Evolutionary conservation across 2,113 vertebrate species (phyloP), one percentile per base, ranked within the genome.

Genomic region (Prunella himalayana): DNA sequence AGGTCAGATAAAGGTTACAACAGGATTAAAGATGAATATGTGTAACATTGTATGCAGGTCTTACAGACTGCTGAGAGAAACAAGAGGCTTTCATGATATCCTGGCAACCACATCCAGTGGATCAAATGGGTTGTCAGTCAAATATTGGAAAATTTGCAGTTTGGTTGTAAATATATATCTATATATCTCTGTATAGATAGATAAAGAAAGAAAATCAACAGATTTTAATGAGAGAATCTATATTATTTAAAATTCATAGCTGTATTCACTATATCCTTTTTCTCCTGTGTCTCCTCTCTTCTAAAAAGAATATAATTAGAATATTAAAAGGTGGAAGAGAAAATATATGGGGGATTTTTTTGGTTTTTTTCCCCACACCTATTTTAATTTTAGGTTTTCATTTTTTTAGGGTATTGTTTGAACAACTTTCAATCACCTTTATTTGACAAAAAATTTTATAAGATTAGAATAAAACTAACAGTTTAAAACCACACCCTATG

Each of bases 1-100:
- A 93, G 50, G 82, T 94, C 57, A 88, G 37, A 24, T 53, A 63
- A 53, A 93, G 80, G n/a, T 60, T 68, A n/a, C 20, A 54, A 19
- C 3, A 59, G 21, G 37, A 86, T 83, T 83, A 73, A 76, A 82
- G 60, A 50, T 17, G 37, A 77, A n/a, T 45, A 44, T 3, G 2
- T 16, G n/a, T 61, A 76, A 39, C 10, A 33, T 23, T 19, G 5
- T 50, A 13, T 33, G 47, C n/a, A 23, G 61, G 31, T 44, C 44
- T 77, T 51, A 35, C 27, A 63, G 23, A 8, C 13, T 50, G 63
- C 76, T 57, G 39, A 65, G 50, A 71, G 25, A 50, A 73, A 20
- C 4, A 20, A 45, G 31, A 37, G 12, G 8, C 15, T 84, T 61
- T 78, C 30, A 6, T 83, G 47, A 41, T 51, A 66, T 59, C n/a